phyloP scores from a whole-genome alignment of 2,113 vertebrate genomes.

The Saimiri boliviensis region DNA sequence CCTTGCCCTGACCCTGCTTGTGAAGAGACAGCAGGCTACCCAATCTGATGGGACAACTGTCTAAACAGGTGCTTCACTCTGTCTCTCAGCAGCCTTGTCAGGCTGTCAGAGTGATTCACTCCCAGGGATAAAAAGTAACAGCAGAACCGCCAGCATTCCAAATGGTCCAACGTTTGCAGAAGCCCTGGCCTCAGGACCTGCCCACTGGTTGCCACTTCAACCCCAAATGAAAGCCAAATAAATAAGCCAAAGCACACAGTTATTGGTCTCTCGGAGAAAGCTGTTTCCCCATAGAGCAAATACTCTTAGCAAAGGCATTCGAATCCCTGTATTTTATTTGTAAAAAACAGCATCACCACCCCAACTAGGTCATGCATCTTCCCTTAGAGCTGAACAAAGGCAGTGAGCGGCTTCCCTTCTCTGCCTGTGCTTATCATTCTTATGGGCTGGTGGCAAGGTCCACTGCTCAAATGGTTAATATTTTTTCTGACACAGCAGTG shows the following conservation, averaged over 20 bases:
- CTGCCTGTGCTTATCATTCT: neutral
- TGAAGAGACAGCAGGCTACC: neutral
- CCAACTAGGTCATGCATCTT: conserved; percentile 56
- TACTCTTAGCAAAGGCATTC: neutral
- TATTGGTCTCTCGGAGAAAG: neutral
- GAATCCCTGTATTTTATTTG: conserved; percentile 50
- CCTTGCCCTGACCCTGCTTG: neutral
- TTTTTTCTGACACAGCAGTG: conserved; percentile 64
- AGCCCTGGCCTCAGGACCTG: neutral
- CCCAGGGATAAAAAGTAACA: neutral
- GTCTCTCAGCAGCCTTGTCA: neutral
- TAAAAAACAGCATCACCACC: neutral
- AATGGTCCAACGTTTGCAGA: neutral
- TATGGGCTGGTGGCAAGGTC: conserved; percentile 50
- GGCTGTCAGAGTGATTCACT: neutral
- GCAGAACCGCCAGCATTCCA: neutral
- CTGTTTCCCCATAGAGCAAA: neutral
- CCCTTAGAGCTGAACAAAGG: conserved; percentile 5
- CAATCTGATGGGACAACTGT: neutral
- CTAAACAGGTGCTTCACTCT: neutral
- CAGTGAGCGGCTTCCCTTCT: neutral
- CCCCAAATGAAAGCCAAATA: conserved; percentile 48
- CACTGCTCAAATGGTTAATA: conserved; percentile 66
- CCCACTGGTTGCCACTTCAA: conserved; percentile 17
- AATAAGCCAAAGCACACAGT: conserved; percentile 7